These are phyloP conservation scores for Hedychridium roseum DNA, from an alignment of 2,888 invertebrate genomes.

Conservation along the genomic window DNA sequence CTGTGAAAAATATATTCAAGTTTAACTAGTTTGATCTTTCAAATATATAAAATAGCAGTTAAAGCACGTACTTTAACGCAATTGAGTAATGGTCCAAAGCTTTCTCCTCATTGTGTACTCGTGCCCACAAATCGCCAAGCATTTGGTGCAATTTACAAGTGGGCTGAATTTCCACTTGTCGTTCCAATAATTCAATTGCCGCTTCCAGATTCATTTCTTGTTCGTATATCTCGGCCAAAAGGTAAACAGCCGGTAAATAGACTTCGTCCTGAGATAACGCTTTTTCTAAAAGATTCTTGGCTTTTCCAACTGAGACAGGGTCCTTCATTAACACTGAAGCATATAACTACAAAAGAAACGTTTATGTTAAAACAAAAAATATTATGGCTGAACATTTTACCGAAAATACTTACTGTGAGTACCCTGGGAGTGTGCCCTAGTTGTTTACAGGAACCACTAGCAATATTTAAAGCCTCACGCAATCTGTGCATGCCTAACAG, in stretches of 20 bases:
- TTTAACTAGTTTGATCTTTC: neutral
- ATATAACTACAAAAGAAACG: constrained; percentile 70
- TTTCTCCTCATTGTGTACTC: constrained; percentile 72
- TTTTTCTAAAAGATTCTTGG: constrained; percentile 76
- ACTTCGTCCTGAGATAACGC: constrained; percentile 76
- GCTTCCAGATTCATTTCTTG: constrained; percentile 73
- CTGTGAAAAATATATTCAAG: constrained; percentile 53
- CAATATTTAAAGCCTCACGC: constrained; percentile 77
- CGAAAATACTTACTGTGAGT: constrained; percentile 70
- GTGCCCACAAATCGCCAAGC: constrained; percentile 71
- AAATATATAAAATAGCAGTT: constrained; percentile 9
- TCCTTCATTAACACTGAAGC: constrained; percentile 78
- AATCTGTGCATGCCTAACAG: constrained; percentile 74
- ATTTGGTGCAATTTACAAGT: constrained; percentile 73
- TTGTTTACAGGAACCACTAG: constrained; percentile 75
- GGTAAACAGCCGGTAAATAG: constrained; percentile 77
- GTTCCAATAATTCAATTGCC: constrained; percentile 74
- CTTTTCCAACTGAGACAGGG: constrained; percentile 68
- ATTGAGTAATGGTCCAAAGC: constrained; percentile 75
- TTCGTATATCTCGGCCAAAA: constrained; percentile 76
- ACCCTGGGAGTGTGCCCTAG: constrained; percentile 77
- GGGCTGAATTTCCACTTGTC: constrained; percentile 71
- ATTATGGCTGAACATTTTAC: neutral
- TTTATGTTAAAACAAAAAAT: constrained; percentile 1
- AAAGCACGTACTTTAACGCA: constrained; percentile 68